phyloP scores from a whole-genome alignment of 2,113 vertebrate species.

The Ptyas mucosa region DNA sequence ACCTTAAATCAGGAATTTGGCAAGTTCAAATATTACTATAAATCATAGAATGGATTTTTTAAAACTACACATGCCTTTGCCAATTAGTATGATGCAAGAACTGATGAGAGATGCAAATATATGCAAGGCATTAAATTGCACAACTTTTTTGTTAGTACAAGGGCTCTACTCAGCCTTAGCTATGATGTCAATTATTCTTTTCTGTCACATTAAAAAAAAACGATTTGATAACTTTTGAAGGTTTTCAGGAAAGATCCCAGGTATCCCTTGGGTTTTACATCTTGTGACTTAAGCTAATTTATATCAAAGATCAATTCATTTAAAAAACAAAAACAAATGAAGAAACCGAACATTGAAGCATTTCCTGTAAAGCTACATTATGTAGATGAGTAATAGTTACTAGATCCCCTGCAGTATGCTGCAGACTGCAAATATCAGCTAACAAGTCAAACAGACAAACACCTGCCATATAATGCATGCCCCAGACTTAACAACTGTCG shows the following conservation, averaged over 20 bases:
- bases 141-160: not conserved
- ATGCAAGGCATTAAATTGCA: not conserved
- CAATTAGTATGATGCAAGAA: not conserved
- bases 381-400: not conserved
- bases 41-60: not conserved
- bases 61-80: not conserved
- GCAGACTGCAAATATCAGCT: not conserved
- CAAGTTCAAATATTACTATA: not conserved
- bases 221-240: not conserved
- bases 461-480: not conserved
- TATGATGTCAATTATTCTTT: not conserved
- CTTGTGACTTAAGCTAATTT: not conserved
- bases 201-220: not conserved
- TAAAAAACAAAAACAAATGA: not conserved
- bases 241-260: not conserved
- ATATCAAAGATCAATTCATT: not conserved
- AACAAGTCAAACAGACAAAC: not conserved
- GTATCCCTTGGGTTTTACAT: not conserved
- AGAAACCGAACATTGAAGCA: not conserved
- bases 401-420: not conserved
- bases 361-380: not conserved
- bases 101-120: not conserved
- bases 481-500: not conserved
- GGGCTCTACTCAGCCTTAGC: not conserved
- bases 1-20: not conserved